phyloP scores from a whole-genome alignment of 2,113 vertebrate genomes.

The Aptenodytes forsteri region DNA sequence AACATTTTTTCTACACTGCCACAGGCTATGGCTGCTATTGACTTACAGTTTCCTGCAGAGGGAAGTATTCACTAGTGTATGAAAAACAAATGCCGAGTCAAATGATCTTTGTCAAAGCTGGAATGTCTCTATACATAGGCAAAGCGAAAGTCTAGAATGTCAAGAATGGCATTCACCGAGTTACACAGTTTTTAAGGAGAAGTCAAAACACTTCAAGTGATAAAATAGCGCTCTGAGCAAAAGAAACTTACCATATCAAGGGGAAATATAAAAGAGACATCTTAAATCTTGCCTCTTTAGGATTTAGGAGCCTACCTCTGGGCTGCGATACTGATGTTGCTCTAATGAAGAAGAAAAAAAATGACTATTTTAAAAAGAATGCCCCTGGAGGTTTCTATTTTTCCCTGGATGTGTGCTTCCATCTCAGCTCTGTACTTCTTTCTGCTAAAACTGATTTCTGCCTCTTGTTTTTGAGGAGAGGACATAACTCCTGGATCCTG shows the following conservation, averaged over 20 bases:
- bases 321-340: background rate
- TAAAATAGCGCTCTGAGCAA: background rate
- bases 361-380: background rate
- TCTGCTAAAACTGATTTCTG: background rate
- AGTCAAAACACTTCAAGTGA: background rate
- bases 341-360: background rate
- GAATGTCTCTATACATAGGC: background rate
- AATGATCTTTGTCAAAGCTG: background rate
- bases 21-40: background rate
- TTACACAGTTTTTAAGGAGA: background rate
- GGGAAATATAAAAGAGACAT: background rate
- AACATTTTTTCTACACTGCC: background rate
- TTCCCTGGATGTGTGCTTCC: background rate
- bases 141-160: background rate
- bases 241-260: background rate
- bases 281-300: background rate
- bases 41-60: conserved; percentile 43
- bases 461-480: background rate
- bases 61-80: conserved; percentile 29
- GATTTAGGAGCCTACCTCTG: background rate
- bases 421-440: background rate
- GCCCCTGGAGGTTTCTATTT: background rate
- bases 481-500: background rate
- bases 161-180: background rate
- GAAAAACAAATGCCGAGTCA: background rate